Base-by-base conservation (phyloP, 2,888 invertebrate species). In the Nysson spinosus region DNA sequence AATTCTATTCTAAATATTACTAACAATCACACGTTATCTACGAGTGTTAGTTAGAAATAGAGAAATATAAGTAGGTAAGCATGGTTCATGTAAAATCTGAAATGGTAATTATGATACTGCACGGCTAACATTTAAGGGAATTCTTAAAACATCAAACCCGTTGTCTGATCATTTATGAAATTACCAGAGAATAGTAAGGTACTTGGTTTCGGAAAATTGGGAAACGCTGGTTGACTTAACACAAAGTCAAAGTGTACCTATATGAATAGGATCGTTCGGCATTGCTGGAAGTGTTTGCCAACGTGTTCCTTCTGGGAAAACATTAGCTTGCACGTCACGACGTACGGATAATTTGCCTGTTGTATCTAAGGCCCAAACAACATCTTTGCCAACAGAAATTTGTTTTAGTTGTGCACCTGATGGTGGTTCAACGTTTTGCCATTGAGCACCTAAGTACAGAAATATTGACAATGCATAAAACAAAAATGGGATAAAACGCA, bases 331-430 rank as follows among this genome's bases (percentile, higher is more conserved):
- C 44, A 96, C 91, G 82, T 94, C 94, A 58, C 93, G 93, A 51
- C 97, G 91, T 5, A 95, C 92, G 75, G 93, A 94, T 52, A 97
- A 86, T 55, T 90, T 89, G 22, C 94, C 94, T 69, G 90, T 90
- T 16, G 91, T 90, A 75, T 96, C 94, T 20, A 96, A 85, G 0
- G 93, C 95, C 96, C 96, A 96, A 4, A 96, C 93, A 0, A 93
- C 91, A 17, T 90, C 88, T 19, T 89, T 88, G 1, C 94, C 95
- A 11, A 93, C 92, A 0, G 95, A 93, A 20, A 96, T 91, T 77
- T 93, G 91, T 83, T 93, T 94, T 40, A 95, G 90, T 51, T 92
- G 91, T 7, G 90, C 89, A 7, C 90, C 89, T 26, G 89, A 88
- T 0, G 93, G 91, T 0, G 92, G 91, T 83, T 96, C 96, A 54